Conservation (phyloP, 1,140 invertebrate species). For the Euura lappo region DNA sequence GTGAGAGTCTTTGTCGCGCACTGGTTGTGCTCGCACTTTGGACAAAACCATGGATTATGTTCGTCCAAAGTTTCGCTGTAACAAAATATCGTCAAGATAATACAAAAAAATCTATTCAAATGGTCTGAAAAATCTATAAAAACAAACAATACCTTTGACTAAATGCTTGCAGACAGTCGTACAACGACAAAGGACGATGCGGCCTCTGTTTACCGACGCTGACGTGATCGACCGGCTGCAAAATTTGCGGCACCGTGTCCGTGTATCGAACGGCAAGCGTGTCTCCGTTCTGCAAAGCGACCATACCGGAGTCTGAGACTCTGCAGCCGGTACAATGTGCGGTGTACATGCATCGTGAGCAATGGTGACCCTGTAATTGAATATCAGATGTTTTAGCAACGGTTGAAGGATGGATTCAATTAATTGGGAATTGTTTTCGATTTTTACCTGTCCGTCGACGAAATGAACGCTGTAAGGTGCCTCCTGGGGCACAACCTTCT, state of each 20-base stretch:
- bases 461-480: constrained; percentile 59
- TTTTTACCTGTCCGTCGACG: constrained; percentile 59
- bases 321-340: constrained; percentile 69
- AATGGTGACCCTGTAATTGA: constrained; percentile 64
- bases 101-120: constrained; percentile 6
- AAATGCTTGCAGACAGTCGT: constrained; percentile 74
- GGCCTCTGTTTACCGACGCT: constrained; percentile 57
- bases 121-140: neutral
- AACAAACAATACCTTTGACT: constrained; percentile 64
- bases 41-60: constrained; percentile 77
- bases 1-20: constrained; percentile 75
- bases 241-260: constrained; percentile 47
- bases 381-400: constrained; percentile 13
- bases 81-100: no score
- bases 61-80: constrained; percentile 72
- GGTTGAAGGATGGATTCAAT: no score
- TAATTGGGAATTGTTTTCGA: constrained; percentile 14
- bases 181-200: constrained; percentile 64
- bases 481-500: constrained; percentile 58
- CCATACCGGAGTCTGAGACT: constrained; percentile 58
- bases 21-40: constrained; percentile 70
- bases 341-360: constrained; percentile 69
- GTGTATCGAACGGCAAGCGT: constrained; percentile 65
- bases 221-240: constrained; percentile 50
- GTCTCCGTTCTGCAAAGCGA: constrained; percentile 65